Percentiles rank a stretch among this genome's conserved stretches.
Conservation (phyloP, 2,113 vertebrate genomes). For the Heliornis fulica region DNA sequence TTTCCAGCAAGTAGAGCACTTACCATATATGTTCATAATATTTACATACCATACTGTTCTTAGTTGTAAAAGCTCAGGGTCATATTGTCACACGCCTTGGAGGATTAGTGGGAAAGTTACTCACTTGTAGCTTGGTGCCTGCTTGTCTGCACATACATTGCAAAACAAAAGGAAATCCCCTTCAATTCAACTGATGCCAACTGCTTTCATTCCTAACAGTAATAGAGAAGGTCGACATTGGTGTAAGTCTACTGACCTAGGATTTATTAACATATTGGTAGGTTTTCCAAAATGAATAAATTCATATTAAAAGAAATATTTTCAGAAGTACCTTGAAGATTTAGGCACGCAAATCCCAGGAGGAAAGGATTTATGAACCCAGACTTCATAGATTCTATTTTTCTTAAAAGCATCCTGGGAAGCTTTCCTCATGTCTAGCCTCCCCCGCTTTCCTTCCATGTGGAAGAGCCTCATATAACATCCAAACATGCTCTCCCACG, state of each 20-base stretch:
- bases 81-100: slow-evolving; percentile 58
- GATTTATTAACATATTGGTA: slow-evolving; percentile 5
- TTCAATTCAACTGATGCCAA: slow-evolving; percentile 52
- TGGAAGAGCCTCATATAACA: not conserved
- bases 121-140: slow-evolving; percentile 65
- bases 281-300: not conserved
- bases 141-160: slow-evolving; percentile 60
- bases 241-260: not conserved
- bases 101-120: slow-evolving; percentile 65
- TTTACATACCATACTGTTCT: slow-evolving; percentile 57
- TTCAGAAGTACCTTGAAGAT: slow-evolving; percentile 10
- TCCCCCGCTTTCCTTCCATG: not conserved
- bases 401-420: not conserved
- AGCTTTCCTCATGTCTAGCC: not conserved
- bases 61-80: slow-evolving; percentile 54
- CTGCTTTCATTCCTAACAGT: not conserved
- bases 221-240: not conserved
- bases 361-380: not conserved
- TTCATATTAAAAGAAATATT: not conserved
- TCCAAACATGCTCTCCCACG: fast-evolving
- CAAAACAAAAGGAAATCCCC: slow-evolving; percentile 64
- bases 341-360: not conserved
- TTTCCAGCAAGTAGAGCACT: slow-evolving; percentile 47
- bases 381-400: not conserved
- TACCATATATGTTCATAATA: slow-evolving; percentile 67